A percentile compares a stretch with the other conserved stretches of the same genome.
These are phyloP conservation scores for Zaprionus bogoriensis DNA, from an alignment of 2,888 invertebrate genomes.

Conservation along the genomic window DNA sequence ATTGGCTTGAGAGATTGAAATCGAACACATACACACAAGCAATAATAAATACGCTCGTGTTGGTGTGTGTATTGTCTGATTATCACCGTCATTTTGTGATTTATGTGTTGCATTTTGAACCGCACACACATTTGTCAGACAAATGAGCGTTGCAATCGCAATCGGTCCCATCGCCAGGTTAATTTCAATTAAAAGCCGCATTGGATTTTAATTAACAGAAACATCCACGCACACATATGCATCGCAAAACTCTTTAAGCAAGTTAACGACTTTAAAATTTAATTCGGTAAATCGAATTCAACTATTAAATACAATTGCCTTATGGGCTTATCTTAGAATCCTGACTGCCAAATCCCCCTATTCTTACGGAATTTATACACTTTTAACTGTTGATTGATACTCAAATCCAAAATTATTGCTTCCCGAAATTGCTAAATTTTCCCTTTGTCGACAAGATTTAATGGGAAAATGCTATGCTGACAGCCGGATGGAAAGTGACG, in stretches of 20 bases:
- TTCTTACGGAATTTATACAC: too few relatives aligned
- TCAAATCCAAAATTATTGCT: too few relatives aligned
- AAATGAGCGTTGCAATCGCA: conserved; percentile 49
- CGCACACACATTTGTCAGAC: conserved; percentile 24
- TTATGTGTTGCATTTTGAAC: conserved; percentile 65
- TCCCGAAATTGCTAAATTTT: too few relatives aligned
- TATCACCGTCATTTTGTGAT: conserved; percentile 61
- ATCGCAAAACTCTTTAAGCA: conserved; percentile 2
- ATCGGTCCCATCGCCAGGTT: conserved; percentile 60
- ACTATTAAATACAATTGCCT: too few relatives aligned
- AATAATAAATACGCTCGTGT: conserved; percentile 6
- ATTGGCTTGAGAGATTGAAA: conserved; percentile 72
- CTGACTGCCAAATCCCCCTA: too few relatives aligned
- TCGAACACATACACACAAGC: conserved; percentile 19
- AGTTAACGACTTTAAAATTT: too few relatives aligned
- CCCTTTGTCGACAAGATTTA: too few relatives aligned
- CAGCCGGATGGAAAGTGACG: too few relatives aligned
- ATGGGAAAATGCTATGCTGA: too few relatives aligned
- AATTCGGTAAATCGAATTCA: too few relatives aligned
- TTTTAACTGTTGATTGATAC: too few relatives aligned
- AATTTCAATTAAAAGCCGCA: conserved; percentile 68
- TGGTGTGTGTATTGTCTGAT: conserved; percentile 47
- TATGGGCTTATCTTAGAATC: too few relatives aligned
- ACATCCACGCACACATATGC: background rate
- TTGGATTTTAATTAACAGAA: conserved; percentile 60